Evolutionary conservation across 2,113 vertebrate genomes (phyloP), one percentile per base, ranked within the genome.

Genomic region (Cynocephalus volans): DNA sequence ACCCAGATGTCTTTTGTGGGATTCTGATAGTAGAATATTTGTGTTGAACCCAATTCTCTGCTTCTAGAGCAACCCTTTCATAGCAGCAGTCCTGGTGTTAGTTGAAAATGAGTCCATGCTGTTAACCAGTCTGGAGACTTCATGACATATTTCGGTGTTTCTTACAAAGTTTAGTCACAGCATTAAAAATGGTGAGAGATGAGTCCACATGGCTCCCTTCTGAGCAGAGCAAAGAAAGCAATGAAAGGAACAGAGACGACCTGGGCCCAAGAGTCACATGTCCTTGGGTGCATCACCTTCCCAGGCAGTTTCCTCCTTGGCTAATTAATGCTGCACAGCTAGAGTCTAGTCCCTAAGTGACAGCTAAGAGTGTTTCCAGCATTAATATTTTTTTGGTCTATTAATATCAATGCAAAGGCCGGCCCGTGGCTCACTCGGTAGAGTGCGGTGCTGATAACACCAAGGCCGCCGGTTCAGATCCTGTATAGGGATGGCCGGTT

Each of bases 21-120:
- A 54, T 50, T 58, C 50, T 36, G 72, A 36, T 28, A 19, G 41
- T 41, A 91, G 65, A 72, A 70, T 72, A 75, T 86, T 91, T 72
- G 33, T 69, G 52, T 87, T 94, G 36, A 81, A 17, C 56, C 31
- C 45, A 19, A 81, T 58, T 80, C 23, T 95, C 50, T 88, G 64
- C 90, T 95, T 93, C 79, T 83, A 6, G 4, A 89, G 69, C 95
- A 93, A n/a, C 36, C 36, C 18, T 83, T 15, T 77, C 21, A 13
- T 4, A 33, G 50, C 18, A 67, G 52, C n/a, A 17, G 52, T 36
- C 28, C 45, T 79, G 72, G 62, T 54, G 54, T 85, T 56, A 11
- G 33, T 45, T 33, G 75, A 52, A 48, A 56, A 62, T n/a, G 36
- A 33, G 24, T 31, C 80, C 10, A 69, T 33, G 10, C 13, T 28